Percentiles rank a stretch among this genome's conserved stretches.
These are phyloP conservation scores for Pheosia gnoma DNA, from an alignment of 2,888 invertebrate species.

Conservation along the genomic window DNA sequence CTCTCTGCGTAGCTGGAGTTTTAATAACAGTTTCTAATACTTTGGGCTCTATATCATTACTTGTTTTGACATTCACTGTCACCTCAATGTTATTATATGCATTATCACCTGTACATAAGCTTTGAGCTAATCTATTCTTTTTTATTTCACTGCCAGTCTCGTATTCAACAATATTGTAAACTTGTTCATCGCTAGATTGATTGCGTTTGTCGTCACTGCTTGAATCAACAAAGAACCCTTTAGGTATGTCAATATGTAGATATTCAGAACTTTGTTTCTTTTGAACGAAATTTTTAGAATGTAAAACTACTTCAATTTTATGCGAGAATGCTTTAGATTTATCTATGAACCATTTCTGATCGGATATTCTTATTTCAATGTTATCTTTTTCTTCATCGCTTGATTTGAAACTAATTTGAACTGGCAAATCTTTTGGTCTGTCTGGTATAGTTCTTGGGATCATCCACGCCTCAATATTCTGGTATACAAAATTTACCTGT, in stretches of 20 bases:
- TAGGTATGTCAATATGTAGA: slow-evolving; percentile 66
- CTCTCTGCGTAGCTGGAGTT: slow-evolving; percentile 43
- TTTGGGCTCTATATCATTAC: slow-evolving; percentile 40
- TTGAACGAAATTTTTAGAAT: slow-evolving; percentile 50
- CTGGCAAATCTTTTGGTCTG: slow-evolving; percentile 30
- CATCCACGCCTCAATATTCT: slow-evolving; percentile 73
- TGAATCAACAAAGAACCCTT: slow-evolving; percentile 61
- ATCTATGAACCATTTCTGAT: slow-evolving; percentile 63
- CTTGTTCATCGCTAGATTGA: slow-evolving; percentile 65
- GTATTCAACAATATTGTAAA: slow-evolving; percentile 71
- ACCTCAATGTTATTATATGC: slow-evolving; percentile 43
- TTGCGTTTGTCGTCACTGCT: slow-evolving; percentile 46
- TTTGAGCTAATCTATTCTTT: slow-evolving; percentile 21
- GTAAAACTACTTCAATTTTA: slow-evolving; percentile 62
- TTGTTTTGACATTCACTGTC: slow-evolving; percentile 49
- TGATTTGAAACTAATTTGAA: slow-evolving; percentile 20
- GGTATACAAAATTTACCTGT: slow-evolving; percentile 55
- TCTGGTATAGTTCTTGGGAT: slow-evolving; percentile 57
- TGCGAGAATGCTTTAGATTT: slow-evolving; percentile 62
- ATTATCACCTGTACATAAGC: slow-evolving; percentile 41
- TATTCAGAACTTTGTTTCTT: slow-evolving; percentile 56
- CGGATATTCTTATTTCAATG: slow-evolving; percentile 50
- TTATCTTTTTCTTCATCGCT: slow-evolving; percentile 34
- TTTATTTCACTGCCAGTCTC: slow-evolving; percentile 55
- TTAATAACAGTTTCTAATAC: slow-evolving; percentile 47